Conservation (phyloP, 1,140 invertebrate genomes). For the Eciton burchellii region DNA sequence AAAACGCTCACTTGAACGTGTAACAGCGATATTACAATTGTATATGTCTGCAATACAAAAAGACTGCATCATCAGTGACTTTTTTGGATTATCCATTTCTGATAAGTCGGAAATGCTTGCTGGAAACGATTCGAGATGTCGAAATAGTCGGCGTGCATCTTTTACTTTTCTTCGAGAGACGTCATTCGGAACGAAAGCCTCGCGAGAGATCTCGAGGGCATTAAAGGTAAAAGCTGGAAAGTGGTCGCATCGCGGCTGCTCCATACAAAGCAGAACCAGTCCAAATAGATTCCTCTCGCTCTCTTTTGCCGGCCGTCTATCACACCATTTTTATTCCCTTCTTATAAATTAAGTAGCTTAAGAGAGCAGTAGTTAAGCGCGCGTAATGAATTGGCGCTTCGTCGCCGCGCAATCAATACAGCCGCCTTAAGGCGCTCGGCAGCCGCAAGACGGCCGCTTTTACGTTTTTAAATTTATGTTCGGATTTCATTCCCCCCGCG, state of each 20-base stretch:
- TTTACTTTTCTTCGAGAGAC: not conserved
- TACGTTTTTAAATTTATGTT: not conserved
- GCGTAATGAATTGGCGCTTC: not conserved
- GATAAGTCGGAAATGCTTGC: not conserved
- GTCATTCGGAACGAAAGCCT: not conserved
- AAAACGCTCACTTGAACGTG: no score
- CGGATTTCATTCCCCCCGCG: not conserved
- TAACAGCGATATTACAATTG: no score
- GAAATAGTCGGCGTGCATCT: no score
- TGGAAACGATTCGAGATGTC: no score
- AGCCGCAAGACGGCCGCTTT: not conserved
- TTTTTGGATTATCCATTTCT: no score
- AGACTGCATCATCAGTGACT: not conserved
- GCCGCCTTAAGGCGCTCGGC: not conserved
- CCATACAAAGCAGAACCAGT: not conserved
- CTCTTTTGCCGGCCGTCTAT: not conserved
- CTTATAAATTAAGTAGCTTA: constrained; percentile 34
- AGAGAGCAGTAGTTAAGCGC: not conserved
- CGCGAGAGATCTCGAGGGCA: not conserved
- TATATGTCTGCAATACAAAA: no score
- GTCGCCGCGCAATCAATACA: not conserved
- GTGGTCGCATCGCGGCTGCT: not conserved
- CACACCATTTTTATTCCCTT: constrained; percentile 11
- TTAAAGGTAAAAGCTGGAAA: not conserved
- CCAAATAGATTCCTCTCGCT: not conserved